These are phyloP conservation scores for Cataglyphis rosenhaueri DNA, from an alignment of 2,888 invertebrate species.

Conservation along the genomic window DNA sequence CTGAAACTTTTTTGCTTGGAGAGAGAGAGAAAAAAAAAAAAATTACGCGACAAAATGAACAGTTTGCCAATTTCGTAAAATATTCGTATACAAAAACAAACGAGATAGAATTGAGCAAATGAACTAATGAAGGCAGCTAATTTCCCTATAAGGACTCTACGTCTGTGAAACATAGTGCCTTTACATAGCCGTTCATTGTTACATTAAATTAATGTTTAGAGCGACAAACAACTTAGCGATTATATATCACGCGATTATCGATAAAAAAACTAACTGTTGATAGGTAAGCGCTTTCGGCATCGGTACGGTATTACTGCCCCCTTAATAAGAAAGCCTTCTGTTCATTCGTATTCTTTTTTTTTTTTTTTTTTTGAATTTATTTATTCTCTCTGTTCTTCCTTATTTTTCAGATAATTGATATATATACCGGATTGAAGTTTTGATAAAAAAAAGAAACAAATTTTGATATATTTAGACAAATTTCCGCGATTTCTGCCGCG, in stretches of 20 bases:
- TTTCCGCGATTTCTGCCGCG: conserved; percentile 33
- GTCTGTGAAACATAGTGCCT: conserved; percentile 80
- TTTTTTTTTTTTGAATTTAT: neutral
- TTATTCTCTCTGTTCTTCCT: neutral
- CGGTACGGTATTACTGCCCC: conserved; percentile 14
- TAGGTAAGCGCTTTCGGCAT: conserved; percentile 38
- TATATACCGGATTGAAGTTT: conserved; percentile 7
- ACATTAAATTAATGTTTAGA: conserved; percentile 68
- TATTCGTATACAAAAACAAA: neutral
- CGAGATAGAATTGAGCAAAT: conserved; percentile 17
- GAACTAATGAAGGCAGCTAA: conserved; percentile 46
- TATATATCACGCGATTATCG: conserved; percentile 38
- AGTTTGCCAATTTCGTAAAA: neutral
- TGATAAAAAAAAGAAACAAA: conserved; percentile 17
- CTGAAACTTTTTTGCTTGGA: neutral
- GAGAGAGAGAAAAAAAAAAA: neutral
- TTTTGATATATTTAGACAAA: conserved; percentile 34
- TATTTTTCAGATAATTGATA: neutral
- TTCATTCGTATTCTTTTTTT: neutral
- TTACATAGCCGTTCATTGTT: conserved; percentile 72
- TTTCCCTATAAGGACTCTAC: conserved; percentile 64
- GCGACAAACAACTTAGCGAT: conserved; percentile 47
- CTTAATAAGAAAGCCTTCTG: neutral
- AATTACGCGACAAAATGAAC: conserved; percentile 3
- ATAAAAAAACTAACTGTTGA: conserved; percentile 19